Percentiles rank a stretch among this genome's conserved stretches.
Conservation (phyloP, 1,140 invertebrate species). For the Papilio dardanus region DNA sequence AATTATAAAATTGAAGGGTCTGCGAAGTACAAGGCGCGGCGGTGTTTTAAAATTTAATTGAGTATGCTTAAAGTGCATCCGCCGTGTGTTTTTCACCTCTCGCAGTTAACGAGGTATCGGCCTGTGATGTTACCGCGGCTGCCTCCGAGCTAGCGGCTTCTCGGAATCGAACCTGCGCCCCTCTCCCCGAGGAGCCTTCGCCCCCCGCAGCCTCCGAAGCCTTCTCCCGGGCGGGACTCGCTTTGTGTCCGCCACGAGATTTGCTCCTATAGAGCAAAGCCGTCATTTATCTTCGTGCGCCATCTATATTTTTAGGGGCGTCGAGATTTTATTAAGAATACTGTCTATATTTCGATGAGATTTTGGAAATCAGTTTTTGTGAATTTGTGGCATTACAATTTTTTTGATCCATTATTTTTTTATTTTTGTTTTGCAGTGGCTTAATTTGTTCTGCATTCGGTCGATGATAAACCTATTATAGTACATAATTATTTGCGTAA, state of each 20-base stretch:
- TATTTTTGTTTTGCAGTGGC: too few species aligned
- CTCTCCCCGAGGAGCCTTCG: constrained; percentile 44
- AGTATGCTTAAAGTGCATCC: constrained; percentile 57
- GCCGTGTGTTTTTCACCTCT: constrained; percentile 68
- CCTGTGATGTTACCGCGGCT: constrained; percentile 75
- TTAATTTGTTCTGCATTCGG: too few species aligned
- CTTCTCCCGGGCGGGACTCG: constrained; percentile 49
- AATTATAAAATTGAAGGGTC: constrained; percentile 27
- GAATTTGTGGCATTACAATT: background rate
- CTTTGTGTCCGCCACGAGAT: constrained; percentile 37
- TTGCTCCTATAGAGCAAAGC: constrained; percentile 35
- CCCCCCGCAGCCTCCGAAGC: constrained; percentile 47
- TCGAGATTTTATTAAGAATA: background rate
- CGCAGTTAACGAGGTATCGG: constrained; percentile 71
- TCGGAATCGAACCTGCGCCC: constrained; percentile 61
- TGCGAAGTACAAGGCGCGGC: constrained; percentile 23
- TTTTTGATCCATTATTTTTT: background rate
- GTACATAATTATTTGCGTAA: background rate
- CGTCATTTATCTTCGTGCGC: constrained; percentile 34
- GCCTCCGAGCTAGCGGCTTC: constrained; percentile 69
- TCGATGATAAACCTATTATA: too few species aligned
- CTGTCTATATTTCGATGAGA: background rate
- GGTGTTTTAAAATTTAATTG: constrained; percentile 64
- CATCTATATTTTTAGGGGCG: constrained; percentile 15
- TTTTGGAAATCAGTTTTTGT: background rate